Evolutionary conservation across 2,113 vertebrate species (phyloP).

Genomic region (Leucoraja erinaceus): DNA sequence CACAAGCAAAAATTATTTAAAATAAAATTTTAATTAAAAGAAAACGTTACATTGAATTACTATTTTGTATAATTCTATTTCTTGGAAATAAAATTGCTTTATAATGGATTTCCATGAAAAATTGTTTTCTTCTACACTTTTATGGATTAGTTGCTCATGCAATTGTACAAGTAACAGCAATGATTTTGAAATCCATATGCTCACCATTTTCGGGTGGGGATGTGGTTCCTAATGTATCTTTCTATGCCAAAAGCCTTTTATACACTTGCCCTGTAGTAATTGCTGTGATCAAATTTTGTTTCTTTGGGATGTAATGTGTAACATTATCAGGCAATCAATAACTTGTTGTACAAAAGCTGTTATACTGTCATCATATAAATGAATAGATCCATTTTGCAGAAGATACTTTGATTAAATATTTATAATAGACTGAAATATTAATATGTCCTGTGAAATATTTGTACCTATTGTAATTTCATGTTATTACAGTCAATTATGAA

Average conservation of each 20-base stretch:
- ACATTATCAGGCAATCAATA: neutral
- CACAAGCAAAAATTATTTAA: neutral
- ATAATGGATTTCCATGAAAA: neutral
- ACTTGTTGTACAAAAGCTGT: neutral
- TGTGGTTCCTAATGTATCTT: too few species aligned
- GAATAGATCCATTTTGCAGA: conserved; percentile 12
- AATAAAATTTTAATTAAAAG: neutral
- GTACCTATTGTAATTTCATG: neutral
- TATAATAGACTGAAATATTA: neutral
- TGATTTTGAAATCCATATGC: neutral
- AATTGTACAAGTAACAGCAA: neutral
- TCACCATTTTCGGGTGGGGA: neutral
- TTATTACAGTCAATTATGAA: neutral
- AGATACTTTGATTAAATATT: neutral
- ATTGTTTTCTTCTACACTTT: neutral
- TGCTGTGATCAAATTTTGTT: neutral
- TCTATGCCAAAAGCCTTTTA: neutral
- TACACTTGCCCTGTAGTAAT: neutral
- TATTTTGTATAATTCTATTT: neutral
- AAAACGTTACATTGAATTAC: neutral
- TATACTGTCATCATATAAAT: neutral
- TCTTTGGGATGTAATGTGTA: neutral
- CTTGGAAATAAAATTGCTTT: neutral
- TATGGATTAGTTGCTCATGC: neutral
- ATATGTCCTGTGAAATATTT: too few species aligned